These are phyloP conservation scores for Heterocephalus glaber DNA, from an alignment of 2,113 vertebrate genomes.

Conservation along the genomic window DNA sequence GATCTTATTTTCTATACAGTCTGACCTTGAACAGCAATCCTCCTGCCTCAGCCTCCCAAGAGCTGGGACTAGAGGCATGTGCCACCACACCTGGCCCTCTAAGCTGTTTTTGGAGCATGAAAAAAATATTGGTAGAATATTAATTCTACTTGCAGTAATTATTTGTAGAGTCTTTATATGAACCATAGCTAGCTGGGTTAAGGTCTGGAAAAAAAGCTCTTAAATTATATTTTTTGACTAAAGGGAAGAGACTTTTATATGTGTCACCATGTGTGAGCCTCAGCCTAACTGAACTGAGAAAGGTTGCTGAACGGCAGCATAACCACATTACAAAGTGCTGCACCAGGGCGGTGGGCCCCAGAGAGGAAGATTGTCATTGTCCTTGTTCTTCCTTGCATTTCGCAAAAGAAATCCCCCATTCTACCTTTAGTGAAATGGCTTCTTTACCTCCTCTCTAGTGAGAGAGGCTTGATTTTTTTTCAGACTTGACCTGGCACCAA, in stretches of 20 bases:
- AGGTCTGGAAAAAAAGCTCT: neutral
- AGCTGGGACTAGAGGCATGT: neutral
- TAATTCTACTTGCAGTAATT: neutral
- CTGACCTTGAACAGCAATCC: neutral
- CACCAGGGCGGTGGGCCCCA: rapidly evolving
- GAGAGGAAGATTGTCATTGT: neutral
- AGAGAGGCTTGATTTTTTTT: conserved; percentile 7
- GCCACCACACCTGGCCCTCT: neutral
- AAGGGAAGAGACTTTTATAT: neutral
- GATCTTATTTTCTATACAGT: neutral
- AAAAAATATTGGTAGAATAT: neutral
- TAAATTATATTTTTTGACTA: neutral
- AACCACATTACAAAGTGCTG: neutral
- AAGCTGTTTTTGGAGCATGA: conserved; percentile 1
- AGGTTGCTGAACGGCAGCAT: neutral
- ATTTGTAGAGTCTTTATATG: neutral
- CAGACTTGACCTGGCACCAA: conserved; percentile 24
- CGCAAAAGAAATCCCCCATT: neutral
- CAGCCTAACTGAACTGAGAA: neutral
- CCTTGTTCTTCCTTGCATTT: neutral
- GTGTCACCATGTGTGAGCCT: neutral
- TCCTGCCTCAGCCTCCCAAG: neutral
- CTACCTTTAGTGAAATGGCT: neutral
- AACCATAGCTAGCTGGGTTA: neutral
- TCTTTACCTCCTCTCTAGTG: neutral